Percentiles rank a stretch among this genome's conserved stretches.
These are phyloP conservation scores for Dermolepida albohirtum DNA, from an alignment of 2,888 invertebrate species.

Conservation along the genomic window DNA sequence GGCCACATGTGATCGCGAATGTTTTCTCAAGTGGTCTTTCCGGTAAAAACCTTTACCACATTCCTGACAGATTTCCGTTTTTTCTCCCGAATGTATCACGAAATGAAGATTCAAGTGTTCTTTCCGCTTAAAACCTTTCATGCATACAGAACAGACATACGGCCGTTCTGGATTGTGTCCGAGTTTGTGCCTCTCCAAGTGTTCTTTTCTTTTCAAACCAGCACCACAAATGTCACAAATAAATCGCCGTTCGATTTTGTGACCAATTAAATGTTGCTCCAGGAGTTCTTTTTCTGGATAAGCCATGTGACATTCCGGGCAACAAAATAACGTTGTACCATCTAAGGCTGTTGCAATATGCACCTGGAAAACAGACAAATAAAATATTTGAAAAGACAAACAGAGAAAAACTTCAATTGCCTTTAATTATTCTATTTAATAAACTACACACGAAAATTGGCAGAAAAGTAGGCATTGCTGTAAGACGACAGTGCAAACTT, in stretches of 20 bases:
- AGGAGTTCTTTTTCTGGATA: constrained; percentile 83
- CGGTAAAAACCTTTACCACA: constrained; percentile 85
- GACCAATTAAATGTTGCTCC: constrained; percentile 81
- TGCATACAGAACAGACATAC: constrained; percentile 81
- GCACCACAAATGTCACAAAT: constrained; percentile 84
- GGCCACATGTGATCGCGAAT: constrained; percentile 82
- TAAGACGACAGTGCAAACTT: too few relatives aligned
- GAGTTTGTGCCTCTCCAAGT: constrained; percentile 82
- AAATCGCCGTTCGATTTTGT: constrained; percentile 83
- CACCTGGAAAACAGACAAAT: constrained; percentile 66
- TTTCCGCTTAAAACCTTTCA: constrained; percentile 81
- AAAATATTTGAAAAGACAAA: too few relatives aligned
- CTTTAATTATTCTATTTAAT: too few relatives aligned
- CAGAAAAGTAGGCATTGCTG: too few relatives aligned
- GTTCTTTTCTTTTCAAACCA: constrained; percentile 82
- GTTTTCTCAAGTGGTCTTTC: constrained; percentile 84
- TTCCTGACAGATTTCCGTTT: constrained; percentile 82
- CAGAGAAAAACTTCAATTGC: too few relatives aligned
- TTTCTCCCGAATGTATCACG: constrained; percentile 87
- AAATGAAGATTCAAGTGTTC: constrained; percentile 86
- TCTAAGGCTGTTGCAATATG: constrained; percentile 80
- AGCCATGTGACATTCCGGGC: constrained; percentile 85
- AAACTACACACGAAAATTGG: too few relatives aligned
- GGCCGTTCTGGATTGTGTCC: constrained; percentile 86
- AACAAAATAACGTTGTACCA: constrained; percentile 81